These are phyloP conservation scores for Bubo bubo DNA, from an alignment of 2,113 vertebrate species.

Conservation along the genomic window DNA sequence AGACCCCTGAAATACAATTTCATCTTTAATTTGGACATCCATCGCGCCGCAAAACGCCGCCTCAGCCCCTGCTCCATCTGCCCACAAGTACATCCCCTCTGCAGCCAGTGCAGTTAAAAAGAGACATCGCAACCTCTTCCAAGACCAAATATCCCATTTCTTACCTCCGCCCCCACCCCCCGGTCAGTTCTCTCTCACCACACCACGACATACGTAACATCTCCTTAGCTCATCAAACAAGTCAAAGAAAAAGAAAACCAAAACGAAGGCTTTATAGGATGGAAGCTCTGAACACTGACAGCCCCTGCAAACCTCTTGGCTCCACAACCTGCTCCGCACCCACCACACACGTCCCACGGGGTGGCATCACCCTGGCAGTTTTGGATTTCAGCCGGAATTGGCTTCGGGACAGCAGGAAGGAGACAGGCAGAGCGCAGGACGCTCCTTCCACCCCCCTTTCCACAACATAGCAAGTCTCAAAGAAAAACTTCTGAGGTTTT, in stretches of 20 bases:
- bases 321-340: neutral
- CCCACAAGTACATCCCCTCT: conserved; percentile 40
- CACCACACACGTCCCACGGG: neutral
- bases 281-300: conserved; percentile 10
- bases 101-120: conserved; percentile 40
- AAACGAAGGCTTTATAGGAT: conserved; percentile 44
- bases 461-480: neutral
- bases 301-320: neutral
- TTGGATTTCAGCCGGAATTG: neutral
- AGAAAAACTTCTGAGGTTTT: neutral
- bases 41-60: conserved; percentile 67
- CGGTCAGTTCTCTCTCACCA: conserved; percentile 28
- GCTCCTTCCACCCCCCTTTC: neutral
- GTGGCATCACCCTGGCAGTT: neutral
- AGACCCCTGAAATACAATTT: conserved; percentile 66
- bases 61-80: conserved; percentile 31
- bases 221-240: conserved; percentile 49
- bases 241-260: conserved; percentile 51
- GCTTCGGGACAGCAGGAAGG: neutral
- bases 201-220: conserved; percentile 26
- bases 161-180: neutral
- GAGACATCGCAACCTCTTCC: neutral
- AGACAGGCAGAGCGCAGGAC: neutral
- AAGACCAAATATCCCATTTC: conserved; percentile 34
- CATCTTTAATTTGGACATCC: conserved; percentile 75